Evolutionary conservation across 2,888 invertebrate genomes (phyloP), one percentile per base, ranked within the genome.

Genomic region (Sphaeridia pumilis): DNA sequence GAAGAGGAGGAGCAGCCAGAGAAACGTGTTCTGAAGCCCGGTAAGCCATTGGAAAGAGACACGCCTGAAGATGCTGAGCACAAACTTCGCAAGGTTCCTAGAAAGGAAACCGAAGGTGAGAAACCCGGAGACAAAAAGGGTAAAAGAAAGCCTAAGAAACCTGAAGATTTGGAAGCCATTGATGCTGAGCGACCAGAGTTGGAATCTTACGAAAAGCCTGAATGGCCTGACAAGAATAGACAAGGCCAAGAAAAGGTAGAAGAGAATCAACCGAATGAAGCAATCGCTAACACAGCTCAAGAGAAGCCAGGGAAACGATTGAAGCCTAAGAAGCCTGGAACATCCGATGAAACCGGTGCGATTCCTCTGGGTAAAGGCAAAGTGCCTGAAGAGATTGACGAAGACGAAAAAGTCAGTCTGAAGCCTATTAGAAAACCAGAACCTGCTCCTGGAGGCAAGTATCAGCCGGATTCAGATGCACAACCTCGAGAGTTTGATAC

Each of bases 101-200:
- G 58, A 67, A 36, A 64, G 66, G 1, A 66, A 67, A 38, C 46
- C 44, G 21, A 41, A 41, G n/a, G 58, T 65, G 7, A 66, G 66
- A 55, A 58, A 68, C 2, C 57, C 67, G 26, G 21, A 25, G 14
- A 27, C 38, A 5, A 45, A 45, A 54, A 54, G 31, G 43, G 38
- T 22, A 55, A 52, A 14, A 42, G 58, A 22, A 66, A 67, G 63
- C 70, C 69, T n/a, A n/a, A n/a, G 12, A 69, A 70, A 36, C 68
- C 69, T 28, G 70, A 71, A 22, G 68, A 66, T 34, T 66, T 69
- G 41, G 69, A 72, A 54, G 63, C 70, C 46, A 31, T 44, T 42
- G 5, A 36, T 46, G 35, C 26, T 28, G 27, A 57, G 42, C 4
- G 36, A 12, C 20, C 45, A 25, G 58, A 59, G 12, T 12, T 20